Evolutionary conservation across 1,140 invertebrate species (phyloP).

Genomic region (Goniozus legneri): DNA sequence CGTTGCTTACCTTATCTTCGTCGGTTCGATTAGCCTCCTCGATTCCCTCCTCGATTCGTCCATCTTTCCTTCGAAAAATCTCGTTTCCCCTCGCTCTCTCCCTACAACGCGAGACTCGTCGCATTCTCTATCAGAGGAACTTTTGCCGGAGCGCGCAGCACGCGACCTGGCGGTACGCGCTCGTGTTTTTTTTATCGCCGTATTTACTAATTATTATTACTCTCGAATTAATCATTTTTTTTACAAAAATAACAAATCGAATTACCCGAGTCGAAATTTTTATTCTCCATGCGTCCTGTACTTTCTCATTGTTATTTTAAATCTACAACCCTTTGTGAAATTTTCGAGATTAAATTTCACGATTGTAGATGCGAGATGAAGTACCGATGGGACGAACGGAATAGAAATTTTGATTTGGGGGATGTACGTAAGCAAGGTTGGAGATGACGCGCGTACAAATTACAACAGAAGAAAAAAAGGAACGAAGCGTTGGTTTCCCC

Average conservation of each 20-base stretch:
- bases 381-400: too few species aligned
- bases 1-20: too few species aligned
- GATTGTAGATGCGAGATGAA: too few species aligned
- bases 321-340: too few species aligned
- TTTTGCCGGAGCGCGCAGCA: conserved; percentile 38
- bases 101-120: neutral
- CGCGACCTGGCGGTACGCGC: conserved; percentile 14
- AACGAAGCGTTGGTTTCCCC: neutral
- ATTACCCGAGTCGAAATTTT: too few species aligned
- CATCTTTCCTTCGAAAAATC: conserved; percentile 19
- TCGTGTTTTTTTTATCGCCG: neutral
- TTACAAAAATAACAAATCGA: conserved; percentile 50
- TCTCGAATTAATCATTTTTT: conserved; percentile 11
- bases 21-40: too few species aligned
- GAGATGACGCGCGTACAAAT: conserved; percentile 7
- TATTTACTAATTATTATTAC: neutral
- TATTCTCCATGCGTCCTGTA: too few species aligned
- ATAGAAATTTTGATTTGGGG: conserved; percentile 5
- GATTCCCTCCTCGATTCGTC: conserved; percentile 37
- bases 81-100: conserved; percentile 1
- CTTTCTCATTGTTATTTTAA: too few species aligned
- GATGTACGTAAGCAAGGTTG: too few species aligned
- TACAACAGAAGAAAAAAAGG: neutral
- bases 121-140: conserved; percentile 36
- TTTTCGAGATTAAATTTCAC: too few species aligned